Evolutionary conservation across 2,888 invertebrate species (phyloP).

Genomic region (Pegoplata infirma): DNA sequence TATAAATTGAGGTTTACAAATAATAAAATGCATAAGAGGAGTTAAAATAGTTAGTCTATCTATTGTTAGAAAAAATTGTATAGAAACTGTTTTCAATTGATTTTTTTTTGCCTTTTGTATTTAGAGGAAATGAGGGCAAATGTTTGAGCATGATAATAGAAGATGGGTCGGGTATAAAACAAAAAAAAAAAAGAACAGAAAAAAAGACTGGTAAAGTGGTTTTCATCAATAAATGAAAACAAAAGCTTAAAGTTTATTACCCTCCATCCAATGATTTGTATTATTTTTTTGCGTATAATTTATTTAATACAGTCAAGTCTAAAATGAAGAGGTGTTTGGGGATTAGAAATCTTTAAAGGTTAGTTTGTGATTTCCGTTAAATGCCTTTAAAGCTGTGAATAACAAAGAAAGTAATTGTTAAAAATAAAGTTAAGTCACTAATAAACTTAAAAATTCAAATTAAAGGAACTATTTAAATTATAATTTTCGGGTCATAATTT

Average conservation of each 20-base stretch:
- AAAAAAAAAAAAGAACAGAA: too few species aligned
- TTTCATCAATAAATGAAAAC: conserved; percentile 5
- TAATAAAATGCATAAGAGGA: not conserved
- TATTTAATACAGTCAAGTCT: not conserved
- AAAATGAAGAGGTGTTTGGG: not conserved
- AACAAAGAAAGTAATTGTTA: too few species aligned
- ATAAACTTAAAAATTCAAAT: too few species aligned
- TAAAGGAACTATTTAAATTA: too few species aligned
- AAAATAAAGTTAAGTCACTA: too few species aligned
- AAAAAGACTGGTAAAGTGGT: conserved; percentile 1
- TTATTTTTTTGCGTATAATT: not conserved
- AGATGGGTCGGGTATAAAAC: not conserved
- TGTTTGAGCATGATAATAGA: not conserved
- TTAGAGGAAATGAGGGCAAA: conserved; percentile 25
- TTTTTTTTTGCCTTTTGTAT: conserved; percentile 6
- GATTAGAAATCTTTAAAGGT: not conserved
- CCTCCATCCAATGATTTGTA: too few species aligned
- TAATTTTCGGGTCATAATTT: too few species aligned
- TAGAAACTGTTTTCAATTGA: conserved; percentile 27
- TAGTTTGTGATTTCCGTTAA: not conserved
- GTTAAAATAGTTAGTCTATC: not conserved
- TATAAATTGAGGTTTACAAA: conserved; percentile 16
- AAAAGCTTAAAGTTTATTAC: conserved; percentile 29
- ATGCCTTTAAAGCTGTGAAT: too few species aligned
- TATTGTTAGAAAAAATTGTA: not conserved